phyloP scores from a whole-genome alignment of 2,113 vertebrate genomes.

The Gambusia affinis region DNA sequence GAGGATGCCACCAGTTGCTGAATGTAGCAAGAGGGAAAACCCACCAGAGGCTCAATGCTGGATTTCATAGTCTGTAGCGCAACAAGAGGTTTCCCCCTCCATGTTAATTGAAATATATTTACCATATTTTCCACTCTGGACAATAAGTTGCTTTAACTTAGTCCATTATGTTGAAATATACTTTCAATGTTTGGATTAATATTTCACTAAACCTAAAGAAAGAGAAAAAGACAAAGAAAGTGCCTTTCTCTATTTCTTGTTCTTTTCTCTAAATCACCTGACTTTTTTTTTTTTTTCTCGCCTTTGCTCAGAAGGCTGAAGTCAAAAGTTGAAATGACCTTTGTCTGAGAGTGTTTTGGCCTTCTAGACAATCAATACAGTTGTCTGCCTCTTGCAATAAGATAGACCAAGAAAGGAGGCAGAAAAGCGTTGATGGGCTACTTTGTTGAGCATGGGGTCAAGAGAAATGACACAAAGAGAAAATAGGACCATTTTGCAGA shows the following conservation, averaged over 20 bases:
- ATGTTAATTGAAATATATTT: neutral
- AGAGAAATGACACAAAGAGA: neutral
- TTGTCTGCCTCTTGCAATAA: slow-evolving; percentile 35
- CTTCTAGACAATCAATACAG: slow-evolving; percentile 56
- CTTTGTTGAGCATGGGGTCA: slow-evolving; percentile 19
- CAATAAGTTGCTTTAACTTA: too few species aligned
- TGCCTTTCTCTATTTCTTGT: neutral
- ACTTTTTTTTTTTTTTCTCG: slow-evolving; percentile 13
- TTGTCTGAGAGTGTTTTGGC: slow-evolving; percentile 38
- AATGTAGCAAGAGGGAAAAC: slow-evolving; percentile 7
- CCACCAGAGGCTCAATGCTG: neutral
- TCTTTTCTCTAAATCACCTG: slow-evolving; percentile 13
- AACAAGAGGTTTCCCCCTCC: slow-evolving; percentile 3
- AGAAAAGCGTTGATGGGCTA: slow-evolving; percentile 15
- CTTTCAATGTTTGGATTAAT: neutral
- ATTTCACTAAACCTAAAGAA: neutral
- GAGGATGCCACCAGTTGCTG: slow-evolving; percentile 53
- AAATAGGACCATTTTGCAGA: slow-evolving; percentile 13
- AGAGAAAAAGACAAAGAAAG: neutral
- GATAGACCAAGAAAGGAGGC: slow-evolving; percentile 12
- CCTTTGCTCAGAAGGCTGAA: slow-evolving; percentile 24
- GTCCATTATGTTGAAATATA: neutral
- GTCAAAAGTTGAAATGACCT: slow-evolving; percentile 53
- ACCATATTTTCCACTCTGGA: neutral
- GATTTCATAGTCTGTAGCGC: neutral